Conservation (phyloP, 2,888 invertebrate species). For the Barypeithes pellucidus region DNA sequence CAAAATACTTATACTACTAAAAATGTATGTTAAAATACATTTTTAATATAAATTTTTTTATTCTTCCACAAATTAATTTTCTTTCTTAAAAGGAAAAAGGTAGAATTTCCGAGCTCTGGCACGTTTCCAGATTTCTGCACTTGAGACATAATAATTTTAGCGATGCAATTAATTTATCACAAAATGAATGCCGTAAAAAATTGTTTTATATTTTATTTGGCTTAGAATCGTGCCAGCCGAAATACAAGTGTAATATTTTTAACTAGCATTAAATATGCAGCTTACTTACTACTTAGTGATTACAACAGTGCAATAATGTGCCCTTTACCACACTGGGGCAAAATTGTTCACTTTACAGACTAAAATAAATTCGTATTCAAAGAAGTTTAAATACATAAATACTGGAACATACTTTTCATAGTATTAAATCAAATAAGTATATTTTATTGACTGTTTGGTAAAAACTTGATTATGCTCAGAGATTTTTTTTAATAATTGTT, state of each 20-base stretch:
- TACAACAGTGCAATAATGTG: no score
- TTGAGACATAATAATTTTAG: constrained; percentile 34
- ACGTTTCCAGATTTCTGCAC: constrained; percentile 19
- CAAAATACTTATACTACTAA: no score
- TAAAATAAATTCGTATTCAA: no score
- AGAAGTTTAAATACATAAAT: no score
- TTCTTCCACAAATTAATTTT: neutral
- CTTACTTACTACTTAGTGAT: no score
- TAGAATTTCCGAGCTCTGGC: constrained; percentile 1
- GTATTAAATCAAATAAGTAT: no score
- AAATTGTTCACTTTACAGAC: no score
- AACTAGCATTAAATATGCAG: no score
- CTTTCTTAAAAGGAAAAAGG: neutral
- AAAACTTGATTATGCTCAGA: neutral
- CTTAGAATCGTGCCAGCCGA: constrained; percentile 20
- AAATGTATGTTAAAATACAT: no score
- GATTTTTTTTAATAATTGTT: neutral
- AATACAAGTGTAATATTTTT: constrained; percentile 11
- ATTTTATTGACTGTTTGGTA: neutral
- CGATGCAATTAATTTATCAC: constrained; percentile 29
- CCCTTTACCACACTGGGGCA: no score
- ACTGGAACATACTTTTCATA: no score
- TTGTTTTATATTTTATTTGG: constrained; percentile 32
- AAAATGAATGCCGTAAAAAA: constrained; percentile 25
- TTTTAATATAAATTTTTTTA: no score